These are phyloP conservation scores for Euura saliciscinereae DNA, from an alignment of 1,140 invertebrate species.

Conservation along the genomic window DNA sequence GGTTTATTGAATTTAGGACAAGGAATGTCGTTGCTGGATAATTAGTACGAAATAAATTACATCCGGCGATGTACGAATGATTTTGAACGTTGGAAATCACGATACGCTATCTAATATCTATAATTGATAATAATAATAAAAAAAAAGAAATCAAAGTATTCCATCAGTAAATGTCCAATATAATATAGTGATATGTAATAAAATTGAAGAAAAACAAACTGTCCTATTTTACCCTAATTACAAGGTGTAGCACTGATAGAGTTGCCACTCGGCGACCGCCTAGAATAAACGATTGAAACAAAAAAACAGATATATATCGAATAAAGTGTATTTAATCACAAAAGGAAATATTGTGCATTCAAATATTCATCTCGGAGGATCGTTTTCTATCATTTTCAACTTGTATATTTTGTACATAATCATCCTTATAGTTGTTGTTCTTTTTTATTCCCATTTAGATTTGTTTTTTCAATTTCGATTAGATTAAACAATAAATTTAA, in stretches of 20 bases:
- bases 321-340: constrained; percentile 26
- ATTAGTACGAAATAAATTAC: not conserved
- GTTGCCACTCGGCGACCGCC: constrained; percentile 22
- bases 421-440: not conserved
- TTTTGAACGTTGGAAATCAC: constrained; percentile 12
- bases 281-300: constrained; percentile 16
- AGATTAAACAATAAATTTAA: constrained; percentile 8
- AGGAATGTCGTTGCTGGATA: not conserved
- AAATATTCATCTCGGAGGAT: not conserved
- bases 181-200: not conserved
- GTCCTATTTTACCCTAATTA: constrained; percentile 28
- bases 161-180: constrained; percentile 24
- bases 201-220: constrained; percentile 16
- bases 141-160: constrained; percentile 17
- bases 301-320: constrained; percentile 16
- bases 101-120: constrained; percentile 13
- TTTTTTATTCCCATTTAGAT: not conserved
- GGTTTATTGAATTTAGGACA: not conserved
- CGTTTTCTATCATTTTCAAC: constrained; percentile 1
- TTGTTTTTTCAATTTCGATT: too few relatives aligned
- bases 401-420: constrained; percentile 18
- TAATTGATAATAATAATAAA: constrained; percentile 14
- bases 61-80: constrained; percentile 5
- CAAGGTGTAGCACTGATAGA: constrained; percentile 25
- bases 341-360: constrained; percentile 7